These are phyloP conservation scores for Cataglyphis albicans DNA, from an alignment of 2,888 invertebrate genomes.

Conservation along the genomic window DNA sequence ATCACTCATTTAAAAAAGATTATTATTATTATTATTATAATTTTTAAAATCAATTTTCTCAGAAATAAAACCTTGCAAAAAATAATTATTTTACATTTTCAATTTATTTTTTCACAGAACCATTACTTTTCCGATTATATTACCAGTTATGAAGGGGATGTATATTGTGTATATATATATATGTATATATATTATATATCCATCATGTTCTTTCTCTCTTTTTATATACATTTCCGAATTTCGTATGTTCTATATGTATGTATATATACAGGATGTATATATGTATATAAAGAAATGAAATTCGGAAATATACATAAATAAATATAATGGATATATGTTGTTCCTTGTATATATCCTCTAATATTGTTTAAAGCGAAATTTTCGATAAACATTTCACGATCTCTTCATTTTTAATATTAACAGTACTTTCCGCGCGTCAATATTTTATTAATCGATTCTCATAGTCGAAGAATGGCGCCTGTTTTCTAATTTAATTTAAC, in stretches of 20 bases:
- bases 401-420: not conserved
- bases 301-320: not conserved
- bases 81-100: not conserved
- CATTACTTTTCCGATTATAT: not conserved
- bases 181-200: not conserved
- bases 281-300: not conserved
- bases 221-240: not conserved
- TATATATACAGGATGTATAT: not conserved
- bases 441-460: conserved; percentile 14
- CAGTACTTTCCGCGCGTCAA: conserved; percentile 13
- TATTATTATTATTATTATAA: not conserved
- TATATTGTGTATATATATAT: not conserved
- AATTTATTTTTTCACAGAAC: not conserved
- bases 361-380: conserved; percentile 29
- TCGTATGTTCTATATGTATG: not conserved
- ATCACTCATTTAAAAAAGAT: not conserved
- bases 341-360: conserved; percentile 14
- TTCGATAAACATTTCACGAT: not conserved
- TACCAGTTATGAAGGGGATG: not conserved
- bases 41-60: not conserved
- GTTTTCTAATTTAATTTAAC: not conserved
- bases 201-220: not conserved
- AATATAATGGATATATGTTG: not conserved
- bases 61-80: not conserved
- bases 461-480: not conserved